A percentile compares a stretch with the other conserved stretches of the same genome.
Evolutionary conservation across 1,140 invertebrate species (phyloP).

Genomic region (Chionoecetes opilio): DNA sequence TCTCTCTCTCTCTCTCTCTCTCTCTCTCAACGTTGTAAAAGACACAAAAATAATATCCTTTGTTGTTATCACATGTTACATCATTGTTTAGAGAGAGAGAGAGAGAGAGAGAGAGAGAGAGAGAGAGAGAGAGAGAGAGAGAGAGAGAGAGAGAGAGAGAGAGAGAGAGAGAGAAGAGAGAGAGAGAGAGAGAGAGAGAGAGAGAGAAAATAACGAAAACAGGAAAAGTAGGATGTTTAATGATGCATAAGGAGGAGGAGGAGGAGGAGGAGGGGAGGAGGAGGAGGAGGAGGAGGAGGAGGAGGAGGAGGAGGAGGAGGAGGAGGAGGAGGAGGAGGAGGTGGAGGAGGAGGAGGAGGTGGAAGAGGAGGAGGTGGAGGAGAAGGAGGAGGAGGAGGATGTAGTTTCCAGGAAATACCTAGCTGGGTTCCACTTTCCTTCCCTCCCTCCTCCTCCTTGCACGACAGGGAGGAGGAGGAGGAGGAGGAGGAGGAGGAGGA

Average conservation of each 20-base stretch:
- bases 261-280: not conserved
- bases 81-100: not conserved
- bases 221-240: not conserved
- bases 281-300: not conserved
- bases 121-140: not conserved
- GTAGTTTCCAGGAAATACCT: constrained; percentile 10
- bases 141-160: constrained; percentile 25
- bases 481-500: too few relatives aligned
- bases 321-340: not conserved
- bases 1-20: not conserved
- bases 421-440: not conserved
- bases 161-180: not conserved
- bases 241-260: not conserved
- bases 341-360: constrained; percentile 23
- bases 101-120: too few relatives aligned
- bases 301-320: not conserved
- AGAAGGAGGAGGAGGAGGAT: not conserved
- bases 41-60: not conserved
- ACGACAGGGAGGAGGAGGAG: not conserved
- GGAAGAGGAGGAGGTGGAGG: constrained; percentile 13
- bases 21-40: too few relatives aligned
- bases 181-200: constrained; percentile 22
- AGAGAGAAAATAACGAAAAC: not conserved
- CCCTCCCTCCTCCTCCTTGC: not conserved
- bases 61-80: not conserved